phyloP scores from a whole-genome alignment of 1,140 invertebrate species.

The Drosophila truncata region DNA sequence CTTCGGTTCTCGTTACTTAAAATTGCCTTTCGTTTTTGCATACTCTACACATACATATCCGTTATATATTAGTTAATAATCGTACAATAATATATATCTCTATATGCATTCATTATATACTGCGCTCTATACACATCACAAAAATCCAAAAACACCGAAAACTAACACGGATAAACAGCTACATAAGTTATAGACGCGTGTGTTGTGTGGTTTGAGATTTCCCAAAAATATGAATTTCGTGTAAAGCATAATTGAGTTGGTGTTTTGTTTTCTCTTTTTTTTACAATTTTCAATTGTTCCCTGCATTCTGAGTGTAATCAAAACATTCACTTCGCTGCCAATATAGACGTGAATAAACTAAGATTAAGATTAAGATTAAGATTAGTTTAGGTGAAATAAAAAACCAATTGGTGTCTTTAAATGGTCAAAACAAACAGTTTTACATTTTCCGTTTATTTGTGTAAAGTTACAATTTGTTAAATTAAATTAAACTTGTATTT shows the following conservation, averaged over 20 bases:
- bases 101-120: constrained; percentile 59
- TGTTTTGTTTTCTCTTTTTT: constrained; percentile 35
- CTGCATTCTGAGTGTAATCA: constrained; percentile 78
- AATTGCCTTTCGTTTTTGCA: constrained; percentile 70
- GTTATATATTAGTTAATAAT: constrained; percentile 77
- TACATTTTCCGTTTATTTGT: constrained; percentile 74
- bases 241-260: constrained; percentile 32
- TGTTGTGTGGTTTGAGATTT: constrained; percentile 34
- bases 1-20: constrained; percentile 45
- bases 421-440: constrained; percentile 57
- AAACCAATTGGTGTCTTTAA: constrained; percentile 47
- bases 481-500: constrained; percentile 68
- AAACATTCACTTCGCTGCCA: constrained; percentile 52
- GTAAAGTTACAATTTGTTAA: constrained; percentile 68
- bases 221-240: constrained; percentile 24
- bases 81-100: constrained; percentile 70
- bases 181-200: constrained; percentile 65
- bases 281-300: constrained; percentile 84
- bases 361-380: constrained; percentile 7
- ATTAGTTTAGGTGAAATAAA: constrained; percentile 44
- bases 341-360: constrained; percentile 38
- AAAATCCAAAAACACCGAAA: constrained; percentile 77
- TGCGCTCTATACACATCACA: constrained; percentile 77
- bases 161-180: constrained; percentile 79
- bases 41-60: constrained; percentile 63